Conservation (phyloP, 2,888 invertebrate species). For the Mylabris sibirica region DNA sequence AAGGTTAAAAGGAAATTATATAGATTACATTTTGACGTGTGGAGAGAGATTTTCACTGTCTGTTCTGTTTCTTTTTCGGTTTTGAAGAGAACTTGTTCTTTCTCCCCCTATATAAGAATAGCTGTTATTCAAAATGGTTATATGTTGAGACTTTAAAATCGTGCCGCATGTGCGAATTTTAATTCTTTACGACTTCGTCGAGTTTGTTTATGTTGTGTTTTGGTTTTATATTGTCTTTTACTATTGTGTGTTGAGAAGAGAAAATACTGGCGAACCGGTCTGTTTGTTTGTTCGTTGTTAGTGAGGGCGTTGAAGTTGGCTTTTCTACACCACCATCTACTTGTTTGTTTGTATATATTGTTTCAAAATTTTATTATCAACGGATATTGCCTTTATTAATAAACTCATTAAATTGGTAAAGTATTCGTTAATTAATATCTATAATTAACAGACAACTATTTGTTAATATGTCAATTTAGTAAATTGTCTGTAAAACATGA, state of each 20-base stretch:
- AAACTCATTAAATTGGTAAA: neutral
- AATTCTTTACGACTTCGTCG: conserved; percentile 52
- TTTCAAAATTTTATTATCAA: neutral
- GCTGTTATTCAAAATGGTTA: conserved; percentile 42
- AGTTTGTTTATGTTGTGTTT: conserved; percentile 59
- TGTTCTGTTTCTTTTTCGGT: neutral
- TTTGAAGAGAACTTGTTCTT: neutral
- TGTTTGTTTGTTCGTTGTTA: conserved; percentile 16
- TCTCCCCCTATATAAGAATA: neutral
- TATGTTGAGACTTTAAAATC: conserved; percentile 48
- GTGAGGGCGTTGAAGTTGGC: conserved; percentile 23
- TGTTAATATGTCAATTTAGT: conserved; percentile 32
- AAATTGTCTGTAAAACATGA: conserved; percentile 40
- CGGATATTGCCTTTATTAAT: neutral
- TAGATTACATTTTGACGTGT: neutral
- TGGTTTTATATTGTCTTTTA: conserved; percentile 53
- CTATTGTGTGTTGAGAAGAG: conserved; percentile 25
- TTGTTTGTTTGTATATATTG: conserved; percentile 15
- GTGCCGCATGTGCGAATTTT: conserved; percentile 61
- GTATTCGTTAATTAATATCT: neutral
- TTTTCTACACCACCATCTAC: conserved; percentile 27
- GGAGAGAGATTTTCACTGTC: no score
- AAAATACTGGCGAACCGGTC: conserved; percentile 24
- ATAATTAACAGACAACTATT: neutral
- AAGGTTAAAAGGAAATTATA: conserved; percentile 7